A percentile compares a stretch with the other conserved stretches of the same genome.
These are phyloP conservation scores for Dryomyza anilis DNA, from an alignment of 2,888 invertebrate species.

Conservation along the genomic window DNA sequence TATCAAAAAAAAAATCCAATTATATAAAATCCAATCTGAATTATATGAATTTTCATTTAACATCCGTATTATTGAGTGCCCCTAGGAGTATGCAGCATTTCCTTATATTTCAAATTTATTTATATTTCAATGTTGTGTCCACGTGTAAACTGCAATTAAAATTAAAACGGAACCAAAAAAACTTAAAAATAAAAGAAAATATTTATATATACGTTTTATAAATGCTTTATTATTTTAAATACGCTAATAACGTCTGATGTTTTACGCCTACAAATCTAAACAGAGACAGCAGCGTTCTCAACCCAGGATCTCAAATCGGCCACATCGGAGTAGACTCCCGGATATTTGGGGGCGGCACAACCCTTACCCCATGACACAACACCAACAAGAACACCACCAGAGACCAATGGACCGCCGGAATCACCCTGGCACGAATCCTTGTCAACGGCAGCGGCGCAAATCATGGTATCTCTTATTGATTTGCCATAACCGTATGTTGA, in stretches of 20 bases:
- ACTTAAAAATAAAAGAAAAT: neutral
- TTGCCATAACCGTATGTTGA: slow-evolving; percentile 54
- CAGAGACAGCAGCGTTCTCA: slow-evolving; percentile 39
- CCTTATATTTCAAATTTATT: too few species aligned
- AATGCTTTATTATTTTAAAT: neutral
- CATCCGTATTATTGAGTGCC: too few species aligned
- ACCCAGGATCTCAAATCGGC: slow-evolving; percentile 36
- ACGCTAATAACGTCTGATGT: too few species aligned
- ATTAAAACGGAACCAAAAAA: too few species aligned
- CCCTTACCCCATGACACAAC: slow-evolving; percentile 47
- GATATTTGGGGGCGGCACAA: slow-evolving; percentile 40
- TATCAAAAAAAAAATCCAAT: too few species aligned
- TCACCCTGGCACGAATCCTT: slow-evolving; percentile 44
- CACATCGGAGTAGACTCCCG: slow-evolving; percentile 41
- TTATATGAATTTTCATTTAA: too few species aligned
- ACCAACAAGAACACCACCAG: slow-evolving; percentile 37
- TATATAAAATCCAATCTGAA: too few species aligned
- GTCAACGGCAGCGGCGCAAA: slow-evolving; percentile 40
- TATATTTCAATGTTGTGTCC: too few species aligned
- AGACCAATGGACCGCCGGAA: slow-evolving; percentile 44
- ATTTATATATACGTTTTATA: neutral
- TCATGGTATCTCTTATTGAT: slow-evolving; percentile 35
- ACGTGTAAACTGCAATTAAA: too few species aligned
- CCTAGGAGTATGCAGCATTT: too few species aligned
- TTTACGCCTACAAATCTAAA: slow-evolving; percentile 48